Evolutionary conservation across 2,797 vertebrate species (phyloP), one percentile per base, ranked within the genome.

Genomic region (Aulostomus chinensis): DNA sequence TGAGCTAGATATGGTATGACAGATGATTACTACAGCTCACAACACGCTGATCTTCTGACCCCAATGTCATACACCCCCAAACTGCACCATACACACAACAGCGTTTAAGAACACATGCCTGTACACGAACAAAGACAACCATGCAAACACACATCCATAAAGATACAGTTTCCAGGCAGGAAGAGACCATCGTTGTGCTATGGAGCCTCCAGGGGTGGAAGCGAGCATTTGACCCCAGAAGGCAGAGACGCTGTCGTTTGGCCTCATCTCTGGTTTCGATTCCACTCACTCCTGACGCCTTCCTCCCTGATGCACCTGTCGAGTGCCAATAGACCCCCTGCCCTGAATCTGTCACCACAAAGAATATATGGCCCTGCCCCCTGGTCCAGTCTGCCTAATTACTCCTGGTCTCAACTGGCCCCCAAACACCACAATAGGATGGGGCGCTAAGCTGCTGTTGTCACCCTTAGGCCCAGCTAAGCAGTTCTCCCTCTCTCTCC

Each of bases 301-400:
- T 91, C 89, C 76, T 83, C 73, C 83, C 13, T 22, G 39, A 85
- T 90, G 88, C 92, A 94, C 94, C 94, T 97, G 94, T 90, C 90
- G 91, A 90, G 88, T 71, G 76, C 93, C 94, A 95, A 85, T 86
- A 91, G 92, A 88, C 92, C 94, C 91, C 93, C 93, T 81, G 83
- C 80, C 81, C 88, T 76, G 81, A 80, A 88, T 87, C 92, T 95
- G 94, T 96, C 94, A 95, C 91, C 92, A 81, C 89, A 80, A 78
- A 92, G 84, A 92, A 95, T 96, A 94, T 94, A 94, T 85, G 91
- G 90, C 90, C 86, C 83, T 84, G 90, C 89, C 89, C 83, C 78
- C 89, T 58, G 83, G 86, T 89, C 87, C 52, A 56, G 85, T 86
- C 85, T 70, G 81, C 76, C 88, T 94, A 93, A 95, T 95, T 94